Percentiles rank a stretch among this genome's conserved stretches.
Evolutionary conservation across 2,113 vertebrate species (phyloP).

Genomic region (Peromyscus californicus): DNA sequence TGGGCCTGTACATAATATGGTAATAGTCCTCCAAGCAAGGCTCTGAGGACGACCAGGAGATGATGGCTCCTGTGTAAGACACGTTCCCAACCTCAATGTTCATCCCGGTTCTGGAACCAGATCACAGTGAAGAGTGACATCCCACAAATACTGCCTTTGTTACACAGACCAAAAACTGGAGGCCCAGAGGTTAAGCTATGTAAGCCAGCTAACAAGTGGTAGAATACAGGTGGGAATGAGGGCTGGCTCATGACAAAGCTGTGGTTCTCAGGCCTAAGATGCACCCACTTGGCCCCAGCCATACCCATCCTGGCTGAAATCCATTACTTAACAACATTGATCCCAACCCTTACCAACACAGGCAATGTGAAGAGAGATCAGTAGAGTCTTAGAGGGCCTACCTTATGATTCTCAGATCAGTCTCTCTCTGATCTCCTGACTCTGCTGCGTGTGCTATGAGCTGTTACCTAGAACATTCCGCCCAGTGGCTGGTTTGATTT

Average conservation of each 20-base stretch:
- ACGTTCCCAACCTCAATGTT: slow-evolving; percentile 88
- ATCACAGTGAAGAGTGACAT: slow-evolving; percentile 63
- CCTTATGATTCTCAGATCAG: not conserved
- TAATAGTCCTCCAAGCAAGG: slow-evolving; percentile 88
- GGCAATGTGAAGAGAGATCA: not conserved
- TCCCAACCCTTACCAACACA: not conserved
- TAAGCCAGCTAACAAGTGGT: not conserved
- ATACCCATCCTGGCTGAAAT: not conserved
- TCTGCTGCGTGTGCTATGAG: not conserved
- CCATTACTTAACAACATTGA: not conserved
- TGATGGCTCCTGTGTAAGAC: slow-evolving; percentile 84
- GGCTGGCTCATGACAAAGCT: not conserved
- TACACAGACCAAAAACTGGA: not conserved
- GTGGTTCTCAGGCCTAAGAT: not conserved
- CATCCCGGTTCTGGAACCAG: slow-evolving; percentile 86
- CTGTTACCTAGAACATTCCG: slow-evolving; percentile 44
- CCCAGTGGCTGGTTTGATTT: not conserved
- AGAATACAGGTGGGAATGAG: not conserved
- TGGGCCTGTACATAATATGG: slow-evolving; percentile 88
- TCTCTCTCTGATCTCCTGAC: not conserved
- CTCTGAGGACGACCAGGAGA: slow-evolving; percentile 86
- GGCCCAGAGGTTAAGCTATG: not conserved
- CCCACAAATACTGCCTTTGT: not conserved
- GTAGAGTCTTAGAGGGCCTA: not conserved
- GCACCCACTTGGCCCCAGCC: not conserved